Percentiles rank a stretch among this genome's conserved stretches.
These are phyloP conservation scores for Arctia plantaginis DNA, from an alignment of 2,888 invertebrate genomes.

Conservation along the genomic window DNA sequence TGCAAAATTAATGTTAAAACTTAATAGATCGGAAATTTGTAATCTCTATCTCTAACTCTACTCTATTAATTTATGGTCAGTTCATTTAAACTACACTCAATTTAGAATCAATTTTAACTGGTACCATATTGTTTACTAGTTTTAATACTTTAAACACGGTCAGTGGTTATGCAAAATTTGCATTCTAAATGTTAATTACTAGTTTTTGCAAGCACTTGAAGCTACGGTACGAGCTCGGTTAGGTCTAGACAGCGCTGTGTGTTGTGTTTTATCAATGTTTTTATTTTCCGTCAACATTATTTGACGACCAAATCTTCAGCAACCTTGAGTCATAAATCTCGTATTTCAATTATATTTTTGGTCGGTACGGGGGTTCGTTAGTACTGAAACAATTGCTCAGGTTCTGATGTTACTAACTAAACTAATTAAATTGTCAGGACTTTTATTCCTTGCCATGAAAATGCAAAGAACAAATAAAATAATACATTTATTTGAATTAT, in stretches of 20 bases:
- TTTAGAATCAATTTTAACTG: too few species aligned
- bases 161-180: too few species aligned
- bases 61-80: too few species aligned
- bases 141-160: too few species aligned
- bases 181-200: too few species aligned
- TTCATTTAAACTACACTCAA: too few species aligned
- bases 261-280: not conserved
- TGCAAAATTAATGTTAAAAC: too few species aligned
- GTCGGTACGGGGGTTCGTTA: not conserved
- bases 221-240: not conserved
- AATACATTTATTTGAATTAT: not conserved
- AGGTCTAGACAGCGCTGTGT: not conserved
- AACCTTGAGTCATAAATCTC: not conserved
- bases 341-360: conserved; percentile 6
- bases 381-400: not conserved
- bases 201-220: too few species aligned
- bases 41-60: too few species aligned
- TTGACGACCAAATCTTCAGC: not conserved
- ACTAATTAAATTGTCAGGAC: not conserved
- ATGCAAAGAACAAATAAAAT: conserved; percentile 12
- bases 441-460: not conserved
- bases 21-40: too few species aligned
- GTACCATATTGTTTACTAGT: too few species aligned
- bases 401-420: conserved; percentile 5
- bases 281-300: not conserved